A percentile compares a stretch with the other conserved stretches of the same genome.
Conservation (phyloP, 1,140 invertebrate species). For the Ceratina japonica region DNA sequence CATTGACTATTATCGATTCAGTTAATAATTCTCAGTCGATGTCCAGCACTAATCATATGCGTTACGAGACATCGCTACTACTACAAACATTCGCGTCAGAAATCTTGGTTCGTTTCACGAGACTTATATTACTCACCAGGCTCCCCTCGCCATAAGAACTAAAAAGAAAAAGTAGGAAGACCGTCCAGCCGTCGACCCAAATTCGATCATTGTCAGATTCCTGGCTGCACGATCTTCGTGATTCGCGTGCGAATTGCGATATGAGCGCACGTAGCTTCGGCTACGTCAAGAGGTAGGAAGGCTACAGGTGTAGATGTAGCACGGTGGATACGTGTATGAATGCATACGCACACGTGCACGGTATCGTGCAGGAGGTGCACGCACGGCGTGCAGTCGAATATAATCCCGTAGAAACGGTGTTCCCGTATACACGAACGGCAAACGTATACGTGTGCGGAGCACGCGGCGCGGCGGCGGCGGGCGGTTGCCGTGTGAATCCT, state of each 20-base stretch:
- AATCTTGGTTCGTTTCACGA: too few species aligned
- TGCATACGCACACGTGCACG: background rate
- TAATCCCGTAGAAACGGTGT: slow-evolving; percentile 61
- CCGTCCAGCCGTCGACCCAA: slow-evolving; percentile 51
- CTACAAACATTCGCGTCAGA: too few species aligned
- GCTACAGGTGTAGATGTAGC: background rate
- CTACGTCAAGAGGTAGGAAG: background rate
- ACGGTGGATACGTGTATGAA: slow-evolving; percentile 30
- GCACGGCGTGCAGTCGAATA: slow-evolving; percentile 57
- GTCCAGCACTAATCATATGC: too few species aligned
- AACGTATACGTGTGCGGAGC: slow-evolving; percentile 37
- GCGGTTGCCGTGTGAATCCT: slow-evolving; percentile 65
- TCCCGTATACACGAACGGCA: slow-evolving; percentile 56
- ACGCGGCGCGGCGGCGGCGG: slow-evolving; percentile 39
- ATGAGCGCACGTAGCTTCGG: slow-evolving; percentile 38
- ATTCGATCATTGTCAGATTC: slow-evolving; percentile 61
- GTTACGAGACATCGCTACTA: too few species aligned
- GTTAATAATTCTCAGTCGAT: too few species aligned
- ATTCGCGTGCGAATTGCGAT: slow-evolving; percentile 63
- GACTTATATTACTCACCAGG: too few species aligned
- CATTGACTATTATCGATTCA: too few species aligned
- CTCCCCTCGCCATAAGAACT: background rate
- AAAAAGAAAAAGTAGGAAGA: background rate
- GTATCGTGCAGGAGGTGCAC: slow-evolving; percentile 48
- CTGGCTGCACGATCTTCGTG: slow-evolving; percentile 44